Evolutionary conservation across 2,797 vertebrate species (phyloP).

Genomic region (Halcyon leucocephala): DNA sequence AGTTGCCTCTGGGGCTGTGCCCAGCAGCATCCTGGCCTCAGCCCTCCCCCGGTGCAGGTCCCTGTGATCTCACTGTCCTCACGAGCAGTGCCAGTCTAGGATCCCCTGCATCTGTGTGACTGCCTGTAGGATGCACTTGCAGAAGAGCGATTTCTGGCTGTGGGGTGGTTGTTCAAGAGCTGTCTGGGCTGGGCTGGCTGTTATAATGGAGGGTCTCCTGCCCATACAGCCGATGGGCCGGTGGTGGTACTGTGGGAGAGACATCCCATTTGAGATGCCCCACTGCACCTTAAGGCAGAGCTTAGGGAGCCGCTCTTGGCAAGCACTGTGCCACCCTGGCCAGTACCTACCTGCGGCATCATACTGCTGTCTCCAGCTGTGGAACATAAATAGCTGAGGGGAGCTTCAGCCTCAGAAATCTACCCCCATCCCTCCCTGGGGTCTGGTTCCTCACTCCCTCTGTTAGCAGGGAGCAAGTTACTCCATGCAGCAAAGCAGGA

Average conservation of each 20-base stretch:
- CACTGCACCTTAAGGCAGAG: background rate
- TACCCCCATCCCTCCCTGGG: background rate
- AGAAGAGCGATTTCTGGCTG: background rate
- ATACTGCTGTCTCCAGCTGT: background rate
- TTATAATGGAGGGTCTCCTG: background rate
- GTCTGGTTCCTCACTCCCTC: background rate
- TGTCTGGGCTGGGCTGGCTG: background rate
- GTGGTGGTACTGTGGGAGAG: background rate
- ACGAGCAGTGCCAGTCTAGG: fast-evolving
- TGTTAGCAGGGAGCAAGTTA: background rate
- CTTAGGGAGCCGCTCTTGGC: background rate
- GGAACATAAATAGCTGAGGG: background rate
- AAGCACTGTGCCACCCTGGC: background rate
- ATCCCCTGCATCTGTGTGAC: fast-evolving
- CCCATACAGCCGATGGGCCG: background rate
- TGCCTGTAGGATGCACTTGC: background rate
- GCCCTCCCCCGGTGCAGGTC: background rate
- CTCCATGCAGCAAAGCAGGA: background rate
- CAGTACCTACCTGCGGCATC: background rate
- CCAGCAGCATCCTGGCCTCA: background rate
- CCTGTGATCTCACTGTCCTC: fast-evolving
- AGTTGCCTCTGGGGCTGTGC: background rate
- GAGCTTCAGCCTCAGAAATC: background rate
- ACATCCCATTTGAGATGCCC: too few species aligned
- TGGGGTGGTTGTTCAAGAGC: background rate